Conservation (phyloP, 1,140 invertebrate species). For the Pantala flavescens region DNA sequence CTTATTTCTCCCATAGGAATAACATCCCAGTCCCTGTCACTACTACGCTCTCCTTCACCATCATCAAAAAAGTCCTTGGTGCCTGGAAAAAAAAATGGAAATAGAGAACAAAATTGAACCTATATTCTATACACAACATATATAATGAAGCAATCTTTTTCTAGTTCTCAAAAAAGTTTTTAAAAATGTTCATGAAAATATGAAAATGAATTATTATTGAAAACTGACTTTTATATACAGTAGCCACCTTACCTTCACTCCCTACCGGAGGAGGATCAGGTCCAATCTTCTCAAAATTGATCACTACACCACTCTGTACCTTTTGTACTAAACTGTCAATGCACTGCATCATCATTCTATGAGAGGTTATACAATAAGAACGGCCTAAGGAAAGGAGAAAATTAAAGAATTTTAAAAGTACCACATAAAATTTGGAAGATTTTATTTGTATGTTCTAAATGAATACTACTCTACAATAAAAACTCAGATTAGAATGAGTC, state of each 20-base stretch:
- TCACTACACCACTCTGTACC: slow-evolving; percentile 94
- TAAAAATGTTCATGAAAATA: no score
- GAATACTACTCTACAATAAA: no score
- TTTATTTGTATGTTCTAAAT: no score
- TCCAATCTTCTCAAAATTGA: slow-evolving; percentile 94
- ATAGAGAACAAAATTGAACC: neutral
- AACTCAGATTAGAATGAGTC: no score
- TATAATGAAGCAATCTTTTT: neutral
- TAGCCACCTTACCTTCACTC: slow-evolving; percentile 28
- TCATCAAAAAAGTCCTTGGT: slow-evolving; percentile 13
- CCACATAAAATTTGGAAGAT: no score
- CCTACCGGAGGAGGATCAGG: slow-evolving; percentile 67
- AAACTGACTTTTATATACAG: no score
- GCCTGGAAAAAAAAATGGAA: neutral
- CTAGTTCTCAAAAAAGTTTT: no score
- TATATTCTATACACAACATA: neutral
- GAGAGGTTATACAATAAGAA: slow-evolving; percentile 90
- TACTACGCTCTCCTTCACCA: slow-evolving; percentile 15
- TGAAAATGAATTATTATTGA: no score
- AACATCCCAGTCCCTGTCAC: slow-evolving; percentile 13
- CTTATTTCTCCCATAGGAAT: neutral
- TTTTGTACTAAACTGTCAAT: slow-evolving; percentile 95
- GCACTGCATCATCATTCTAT: slow-evolving; percentile 89
- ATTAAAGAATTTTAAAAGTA: no score
- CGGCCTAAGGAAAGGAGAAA: slow-evolving; percentile 52